Evolutionary conservation across 2,888 invertebrate species (phyloP).

Genomic region (Diaperis boleti): DNA sequence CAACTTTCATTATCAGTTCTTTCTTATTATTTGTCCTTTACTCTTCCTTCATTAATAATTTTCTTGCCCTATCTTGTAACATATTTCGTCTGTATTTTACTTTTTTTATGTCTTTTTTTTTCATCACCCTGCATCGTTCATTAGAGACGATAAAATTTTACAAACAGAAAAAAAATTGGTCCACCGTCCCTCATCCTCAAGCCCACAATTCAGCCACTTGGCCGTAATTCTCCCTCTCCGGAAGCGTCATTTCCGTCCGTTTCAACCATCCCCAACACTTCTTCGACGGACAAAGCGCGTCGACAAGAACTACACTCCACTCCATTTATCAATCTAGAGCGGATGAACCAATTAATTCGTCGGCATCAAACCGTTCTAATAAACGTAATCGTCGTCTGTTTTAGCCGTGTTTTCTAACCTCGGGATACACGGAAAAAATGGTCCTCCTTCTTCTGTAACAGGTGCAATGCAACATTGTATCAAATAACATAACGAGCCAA

Average conservation of each 20-base stretch:
- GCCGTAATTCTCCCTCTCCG: background rate
- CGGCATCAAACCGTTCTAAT: conserved; percentile 7
- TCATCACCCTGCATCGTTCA: no score
- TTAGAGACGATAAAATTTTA: no score
- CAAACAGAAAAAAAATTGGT: no score
- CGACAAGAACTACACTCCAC: background rate
- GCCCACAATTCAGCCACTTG: background rate
- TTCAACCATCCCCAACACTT: background rate
- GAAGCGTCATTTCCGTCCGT: background rate
- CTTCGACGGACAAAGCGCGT: conserved; percentile 1
- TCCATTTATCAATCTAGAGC: conserved; percentile 25
- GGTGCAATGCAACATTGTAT: conserved; percentile 31
- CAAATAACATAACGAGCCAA: conserved; percentile 34
- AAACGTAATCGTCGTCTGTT: background rate
- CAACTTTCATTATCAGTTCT: no score
- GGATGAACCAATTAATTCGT: conserved; percentile 21
- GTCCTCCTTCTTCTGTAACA: conserved; percentile 5
- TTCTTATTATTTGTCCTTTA: no score
- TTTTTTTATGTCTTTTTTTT: no score
- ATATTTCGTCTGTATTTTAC: no score
- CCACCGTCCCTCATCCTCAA: background rate
- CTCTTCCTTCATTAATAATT: no score
- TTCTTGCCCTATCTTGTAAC: no score
- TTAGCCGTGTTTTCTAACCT: background rate
- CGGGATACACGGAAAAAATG: background rate